Percentiles rank a stretch among this genome's conserved stretches.
Conservation (phyloP, 2,113 vertebrate species). For the Ictalurus furcatus region DNA sequence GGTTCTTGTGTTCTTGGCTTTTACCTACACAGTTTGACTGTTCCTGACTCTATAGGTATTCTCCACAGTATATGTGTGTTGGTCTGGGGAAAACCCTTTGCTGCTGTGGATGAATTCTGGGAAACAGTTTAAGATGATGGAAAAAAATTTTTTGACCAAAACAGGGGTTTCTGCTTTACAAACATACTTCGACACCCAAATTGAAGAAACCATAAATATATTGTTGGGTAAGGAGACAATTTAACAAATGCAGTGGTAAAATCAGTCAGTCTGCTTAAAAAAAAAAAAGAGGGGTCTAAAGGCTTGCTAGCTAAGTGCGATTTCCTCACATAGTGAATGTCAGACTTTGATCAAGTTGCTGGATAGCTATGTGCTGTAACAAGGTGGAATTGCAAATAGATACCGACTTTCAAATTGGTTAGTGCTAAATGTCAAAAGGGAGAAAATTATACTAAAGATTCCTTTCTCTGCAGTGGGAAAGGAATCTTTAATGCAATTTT, state of each 20-base stretch:
- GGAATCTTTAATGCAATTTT: not conserved
- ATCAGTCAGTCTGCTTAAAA: not conserved
- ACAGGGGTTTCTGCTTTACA: not conserved
- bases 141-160: too few species aligned
- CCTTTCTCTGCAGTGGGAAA: not conserved
- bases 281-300: not conserved
- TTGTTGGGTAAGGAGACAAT: not conserved
- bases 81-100: not conserved
- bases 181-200: not conserved
- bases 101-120: not conserved
- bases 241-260: not conserved
- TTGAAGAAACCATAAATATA: not conserved
- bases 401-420: not conserved
- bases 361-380: not conserved
- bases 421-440: not conserved
- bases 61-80: constrained; percentile 1
- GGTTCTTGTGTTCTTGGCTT: not conserved
- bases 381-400: not conserved
- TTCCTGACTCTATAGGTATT: constrained; percentile 49
- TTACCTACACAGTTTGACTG: constrained; percentile 44
- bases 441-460: not conserved
- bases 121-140: not conserved
- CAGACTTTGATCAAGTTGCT: not conserved
- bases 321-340: not conserved
- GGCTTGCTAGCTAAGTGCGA: not conserved